Conservation (phyloP, 92 coral and sea anemone species). For the Diadumene lineata region DNA sequence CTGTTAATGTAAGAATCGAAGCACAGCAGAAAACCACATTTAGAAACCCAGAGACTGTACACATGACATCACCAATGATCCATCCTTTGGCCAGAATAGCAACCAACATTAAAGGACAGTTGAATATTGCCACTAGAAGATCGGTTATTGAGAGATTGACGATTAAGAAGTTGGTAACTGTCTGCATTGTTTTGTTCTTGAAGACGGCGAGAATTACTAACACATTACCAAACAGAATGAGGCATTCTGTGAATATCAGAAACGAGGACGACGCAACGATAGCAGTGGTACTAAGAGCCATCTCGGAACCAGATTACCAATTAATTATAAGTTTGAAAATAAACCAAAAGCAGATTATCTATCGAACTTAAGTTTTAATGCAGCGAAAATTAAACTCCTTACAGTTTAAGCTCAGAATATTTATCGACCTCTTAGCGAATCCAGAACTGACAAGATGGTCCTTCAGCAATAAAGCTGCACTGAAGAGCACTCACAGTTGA, state of each 20-base stretch:
- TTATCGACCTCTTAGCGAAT: no score
- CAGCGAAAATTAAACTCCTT: no score
- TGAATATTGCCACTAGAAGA: constrained; percentile 31
- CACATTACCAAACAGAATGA: constrained; percentile 25
- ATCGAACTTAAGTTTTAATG: no score
- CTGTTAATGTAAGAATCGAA: constrained; percentile 36
- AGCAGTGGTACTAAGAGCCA: constrained; percentile 1
- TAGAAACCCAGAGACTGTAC: constrained; percentile 32
- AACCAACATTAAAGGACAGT: constrained; percentile 36
- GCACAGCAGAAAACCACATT: constrained; percentile 48
- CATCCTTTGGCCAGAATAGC: constrained; percentile 32
- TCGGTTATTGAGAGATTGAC: constrained; percentile 37
- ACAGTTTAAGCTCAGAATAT: no score
- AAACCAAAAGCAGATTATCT: no score
- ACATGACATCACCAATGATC: constrained; percentile 30
- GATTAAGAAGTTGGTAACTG: constrained; percentile 31
- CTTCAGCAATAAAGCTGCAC: no score
- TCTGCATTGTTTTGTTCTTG: constrained; percentile 37
- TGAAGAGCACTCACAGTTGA: no score
- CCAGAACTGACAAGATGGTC: no score
- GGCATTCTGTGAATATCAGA: constrained; percentile 25
- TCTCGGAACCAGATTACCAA: not conserved
- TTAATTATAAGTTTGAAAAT: no score
- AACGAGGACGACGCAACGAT: constrained; percentile 22
- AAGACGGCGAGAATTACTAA: constrained; percentile 22